A percentile compares a stretch with the other conserved stretches of the same genome.
Conservation (phyloP, 2,888 invertebrate species). For the Hemithea aestivaria region DNA sequence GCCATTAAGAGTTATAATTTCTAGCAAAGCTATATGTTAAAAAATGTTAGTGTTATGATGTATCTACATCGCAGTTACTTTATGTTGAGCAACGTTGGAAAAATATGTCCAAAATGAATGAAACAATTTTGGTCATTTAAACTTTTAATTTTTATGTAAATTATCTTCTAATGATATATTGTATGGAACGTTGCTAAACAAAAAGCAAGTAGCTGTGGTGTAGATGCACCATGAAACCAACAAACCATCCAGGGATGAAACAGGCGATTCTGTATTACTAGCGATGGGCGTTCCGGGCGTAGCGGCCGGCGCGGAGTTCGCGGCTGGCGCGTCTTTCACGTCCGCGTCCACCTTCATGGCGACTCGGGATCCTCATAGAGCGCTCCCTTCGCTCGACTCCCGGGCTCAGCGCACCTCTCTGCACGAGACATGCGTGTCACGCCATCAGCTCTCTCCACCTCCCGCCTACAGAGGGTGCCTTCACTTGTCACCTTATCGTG, state of each 20-base stretch:
- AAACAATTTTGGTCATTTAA: too few relatives aligned
- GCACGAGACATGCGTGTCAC: conserved; percentile 60
- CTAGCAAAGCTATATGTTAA: background rate
- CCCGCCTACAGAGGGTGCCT: conserved; percentile 33
- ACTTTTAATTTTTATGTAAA: too few relatives aligned
- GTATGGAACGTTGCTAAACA: too few relatives aligned
- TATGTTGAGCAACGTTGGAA: too few relatives aligned
- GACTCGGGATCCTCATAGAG: conserved; percentile 48
- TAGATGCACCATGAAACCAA: conserved; percentile 39
- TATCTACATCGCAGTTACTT: too few relatives aligned
- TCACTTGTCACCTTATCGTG: conserved; percentile 1
- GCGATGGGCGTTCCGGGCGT: conserved; percentile 48
- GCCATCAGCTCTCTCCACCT: conserved; percentile 40
- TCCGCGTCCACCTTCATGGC: conserved; percentile 62
- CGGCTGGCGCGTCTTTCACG: conserved; percentile 53
- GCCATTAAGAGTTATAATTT: too few relatives aligned
- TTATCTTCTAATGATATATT: too few relatives aligned
- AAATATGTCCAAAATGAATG: too few relatives aligned
- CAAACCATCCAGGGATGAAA: conserved; percentile 72
- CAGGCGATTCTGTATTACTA: conserved; percentile 71
- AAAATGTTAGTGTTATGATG: conserved; percentile 39
- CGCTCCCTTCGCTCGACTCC: conserved; percentile 40
- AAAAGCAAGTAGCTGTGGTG: conserved; percentile 19
- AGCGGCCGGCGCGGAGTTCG: conserved; percentile 46
- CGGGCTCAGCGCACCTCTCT: conserved; percentile 52